Base-by-base conservation (phyloP, 2,797 vertebrate genomes). In the Etheostoma perlongum region DNA sequence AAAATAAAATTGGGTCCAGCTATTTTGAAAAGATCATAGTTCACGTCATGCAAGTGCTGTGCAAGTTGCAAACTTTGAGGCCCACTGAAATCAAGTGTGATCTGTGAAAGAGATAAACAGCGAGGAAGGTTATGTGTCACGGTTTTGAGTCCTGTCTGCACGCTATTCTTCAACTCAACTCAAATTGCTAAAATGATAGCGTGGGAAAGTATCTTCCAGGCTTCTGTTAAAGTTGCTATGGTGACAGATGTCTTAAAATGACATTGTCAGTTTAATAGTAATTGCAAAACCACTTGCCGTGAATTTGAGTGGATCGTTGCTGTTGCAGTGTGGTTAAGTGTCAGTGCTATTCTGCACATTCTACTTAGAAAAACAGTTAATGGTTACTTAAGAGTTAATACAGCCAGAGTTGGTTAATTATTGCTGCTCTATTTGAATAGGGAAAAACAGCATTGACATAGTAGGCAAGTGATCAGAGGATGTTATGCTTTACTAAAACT, bases 381-480 rank as follows among this genome's bases (percentile, higher is more conserved):
- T 6, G 11, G 5, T 67, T 2, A 25, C 6, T 64, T 36, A 47
- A 12, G 8, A 21, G 25, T 21, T n/a, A 4, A 42, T 16, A 2
- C 9, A 55, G 53, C 52, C 19, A 0, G 12, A 30, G 36, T 40
- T 51, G 42, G 77, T 67, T 5, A 0, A 71, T 82, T 72, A 18
- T 60, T n/a, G 23, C 36, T 2, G 36, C 59, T 49, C 48, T 5
- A 40, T 5, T 42, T 1, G 48, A 58, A 21, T 11, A 21, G 18
- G 42, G 14, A 55, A 40, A 18, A 49, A 19, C 14, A n/a, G 51
- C 36, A 21, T 5, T 47, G 59, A 69, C 1, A 25, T 47, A 21
- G 55, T 47, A 21, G 55, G 23, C 44, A 52, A 30, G 42, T 48
- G 23, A 74, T 74, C 46, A 54, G 33, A 59, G 16, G 46, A 70